phyloP scores from a whole-genome alignment of 2,888 invertebrate species.

The Icerya purchasi region DNA sequence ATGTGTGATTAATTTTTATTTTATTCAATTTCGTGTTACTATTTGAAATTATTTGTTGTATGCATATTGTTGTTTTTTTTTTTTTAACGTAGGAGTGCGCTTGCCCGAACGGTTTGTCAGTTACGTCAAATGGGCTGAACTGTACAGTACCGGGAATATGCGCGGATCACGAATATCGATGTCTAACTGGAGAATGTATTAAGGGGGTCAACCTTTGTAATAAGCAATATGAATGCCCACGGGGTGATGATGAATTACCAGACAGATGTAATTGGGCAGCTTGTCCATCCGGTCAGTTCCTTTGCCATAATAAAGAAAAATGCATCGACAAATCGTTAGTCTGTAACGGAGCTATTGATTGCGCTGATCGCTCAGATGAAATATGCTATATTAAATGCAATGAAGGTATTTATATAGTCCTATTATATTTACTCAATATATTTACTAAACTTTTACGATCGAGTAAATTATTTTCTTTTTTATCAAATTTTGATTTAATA shows the following conservation, averaged over 20 bases:
- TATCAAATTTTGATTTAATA: no score
- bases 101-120: conserved; percentile 44
- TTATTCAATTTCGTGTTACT: no score
- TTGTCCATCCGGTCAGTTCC: conserved; percentile 24
- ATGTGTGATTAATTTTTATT: no score
- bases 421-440: background rate
- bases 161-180: conserved; percentile 36
- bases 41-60: no score
- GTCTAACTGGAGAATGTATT: conserved; percentile 27
- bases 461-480: no score
- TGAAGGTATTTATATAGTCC: conserved; percentile 24
- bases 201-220: conserved; percentile 27
- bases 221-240: conserved; percentile 30
- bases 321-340: conserved; percentile 30
- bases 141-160: conserved; percentile 15
- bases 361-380: conserved; percentile 30
- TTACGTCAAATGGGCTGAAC: conserved; percentile 22
- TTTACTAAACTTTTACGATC: conserved; percentile 6
- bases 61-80: no score
- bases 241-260: conserved; percentile 34
- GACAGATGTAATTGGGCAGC: conserved; percentile 23
- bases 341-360: conserved; percentile 33
- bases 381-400: conserved; percentile 21
- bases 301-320: conserved; percentile 28
- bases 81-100: conserved; percentile 28